Evolutionary conservation across 2,113 vertebrate genomes (phyloP), one percentile per base, ranked within the genome.

Genomic region (Cricetomys ansorgei): DNA sequence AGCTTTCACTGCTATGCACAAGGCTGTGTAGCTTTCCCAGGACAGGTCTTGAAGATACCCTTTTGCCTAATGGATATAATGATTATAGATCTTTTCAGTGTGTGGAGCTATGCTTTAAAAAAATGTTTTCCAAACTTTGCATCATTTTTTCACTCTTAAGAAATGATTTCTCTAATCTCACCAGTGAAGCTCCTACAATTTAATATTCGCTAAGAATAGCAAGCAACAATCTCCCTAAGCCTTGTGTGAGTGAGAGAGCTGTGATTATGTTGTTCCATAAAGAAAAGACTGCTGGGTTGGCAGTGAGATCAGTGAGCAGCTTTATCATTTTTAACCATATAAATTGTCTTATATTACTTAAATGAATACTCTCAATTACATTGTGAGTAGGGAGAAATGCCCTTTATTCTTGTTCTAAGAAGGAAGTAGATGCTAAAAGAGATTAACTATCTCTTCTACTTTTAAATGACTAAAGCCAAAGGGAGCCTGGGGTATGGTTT

Each of bases 291-390:
- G 25, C 45, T 53, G 73, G 80, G 84, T 70, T 77, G 64, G 45
- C 8, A 37, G 76, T 92, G 57, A 43, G 84, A 37, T 94, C 92
- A 93, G 4, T 81, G 75, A 90, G 59, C 57, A 96, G 7, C 40
- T 88, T 91, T 90, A 79, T 94, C 92, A 85, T 55, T 93, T 96
- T 97, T 85, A 94, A 95, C 45, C 27, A 59, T 80, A 76, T 45
- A 93, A 72, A 85, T 97, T 94, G 40, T 80, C 94, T 85, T 53
- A 7, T 92, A 80, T 70, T 72, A 73, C 88, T 79, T 91, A 85
- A 96, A 72, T 85, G 92, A 96, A 95, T 92, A 80, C 25, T 96
- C 96, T 88, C 37, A 55, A 69, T 81, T 94, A 85, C 53, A 59
- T 91, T 50, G 50, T 70, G 69, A 79, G 12, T 16, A 69, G 25